phyloP scores from a whole-genome alignment of 2,888 invertebrate genomes.

The Drosophila monieri region DNA sequence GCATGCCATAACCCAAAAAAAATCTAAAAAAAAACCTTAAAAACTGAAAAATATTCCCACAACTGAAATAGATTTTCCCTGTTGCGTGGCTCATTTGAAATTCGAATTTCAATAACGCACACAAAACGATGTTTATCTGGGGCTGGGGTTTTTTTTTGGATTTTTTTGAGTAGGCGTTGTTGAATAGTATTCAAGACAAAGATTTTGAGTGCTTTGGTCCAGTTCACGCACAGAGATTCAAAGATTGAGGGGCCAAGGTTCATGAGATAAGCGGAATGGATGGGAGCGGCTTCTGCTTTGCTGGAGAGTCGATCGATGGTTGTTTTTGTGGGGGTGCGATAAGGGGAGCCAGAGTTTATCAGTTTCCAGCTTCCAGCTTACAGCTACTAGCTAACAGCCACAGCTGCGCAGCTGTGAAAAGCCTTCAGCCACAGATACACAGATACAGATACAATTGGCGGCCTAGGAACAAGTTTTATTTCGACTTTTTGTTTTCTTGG shows the following conservation, averaged over 20 bases:
- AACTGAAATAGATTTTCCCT: slow-evolving; percentile 42
- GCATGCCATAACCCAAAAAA: slow-evolving; percentile 56
- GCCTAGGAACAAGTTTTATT: slow-evolving; percentile 65
- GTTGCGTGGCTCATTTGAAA: slow-evolving; percentile 71
- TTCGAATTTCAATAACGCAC: slow-evolving; percentile 76
- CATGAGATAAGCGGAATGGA: slow-evolving; percentile 71
- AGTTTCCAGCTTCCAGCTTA: slow-evolving; percentile 27
- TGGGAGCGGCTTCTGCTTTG: slow-evolving; percentile 30
- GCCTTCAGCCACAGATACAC: slow-evolving; percentile 57
- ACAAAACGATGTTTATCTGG: slow-evolving; percentile 69
- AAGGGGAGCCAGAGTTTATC: slow-evolving; percentile 73
- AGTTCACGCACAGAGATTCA: slow-evolving; percentile 67
- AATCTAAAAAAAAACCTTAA: not conserved
- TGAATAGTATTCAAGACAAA: slow-evolving; percentile 20
- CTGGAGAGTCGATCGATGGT: slow-evolving; percentile 10
- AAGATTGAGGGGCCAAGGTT: slow-evolving; percentile 70
- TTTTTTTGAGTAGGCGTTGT: slow-evolving; percentile 73
- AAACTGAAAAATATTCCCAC: slow-evolving; percentile 23
- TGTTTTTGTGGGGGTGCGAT: slow-evolving; percentile 70
- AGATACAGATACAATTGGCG: slow-evolving; percentile 65
- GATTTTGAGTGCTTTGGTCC: slow-evolving; percentile 70
- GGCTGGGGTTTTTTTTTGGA: slow-evolving; percentile 22
- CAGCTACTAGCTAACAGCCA: slow-evolving; percentile 23
- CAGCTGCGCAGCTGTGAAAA: slow-evolving; percentile 44
- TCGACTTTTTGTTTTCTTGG: slow-evolving; percentile 28